phyloP scores from a whole-genome alignment of 1,140 invertebrate genomes.

The Drosophila sturtevanti region DNA sequence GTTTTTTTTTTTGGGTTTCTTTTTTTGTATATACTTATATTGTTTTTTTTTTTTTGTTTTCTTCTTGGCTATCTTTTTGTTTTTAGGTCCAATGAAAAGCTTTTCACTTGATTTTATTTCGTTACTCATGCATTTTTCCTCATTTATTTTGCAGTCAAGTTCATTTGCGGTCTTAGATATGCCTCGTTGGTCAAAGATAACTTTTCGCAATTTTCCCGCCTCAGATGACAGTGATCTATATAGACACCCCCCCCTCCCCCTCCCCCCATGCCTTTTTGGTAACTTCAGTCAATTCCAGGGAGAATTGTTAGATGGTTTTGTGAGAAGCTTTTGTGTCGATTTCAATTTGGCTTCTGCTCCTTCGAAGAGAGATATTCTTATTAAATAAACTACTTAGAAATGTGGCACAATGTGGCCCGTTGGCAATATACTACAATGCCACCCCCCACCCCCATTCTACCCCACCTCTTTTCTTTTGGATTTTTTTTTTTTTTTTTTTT shows the following conservation, averaged over 20 bases:
- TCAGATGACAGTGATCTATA: not conserved
- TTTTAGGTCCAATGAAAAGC: too few relatives aligned
- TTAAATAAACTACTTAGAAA: constrained; percentile 58
- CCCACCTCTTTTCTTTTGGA: not conserved
- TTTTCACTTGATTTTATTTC: too few relatives aligned
- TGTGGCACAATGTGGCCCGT: constrained; percentile 1
- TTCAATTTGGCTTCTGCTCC: constrained; percentile 35
- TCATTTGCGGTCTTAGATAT: not conserved
- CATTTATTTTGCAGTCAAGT: not conserved
- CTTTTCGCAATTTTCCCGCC: not conserved
- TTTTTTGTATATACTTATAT: too few relatives aligned
- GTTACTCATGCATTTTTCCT: too few relatives aligned
- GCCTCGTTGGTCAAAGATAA: not conserved
- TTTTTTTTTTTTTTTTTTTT: too few relatives aligned
- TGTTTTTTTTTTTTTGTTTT: too few relatives aligned
- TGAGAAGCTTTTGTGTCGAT: constrained; percentile 28
- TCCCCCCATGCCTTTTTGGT: not conserved
- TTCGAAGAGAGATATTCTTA: constrained; percentile 38
- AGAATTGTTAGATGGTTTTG: constrained; percentile 2
- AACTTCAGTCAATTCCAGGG: not conserved
- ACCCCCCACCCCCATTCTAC: not conserved
- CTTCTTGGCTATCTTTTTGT: too few relatives aligned
- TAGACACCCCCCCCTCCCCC: not conserved
- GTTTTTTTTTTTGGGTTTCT: too few relatives aligned
- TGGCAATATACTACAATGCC: not conserved